These are phyloP conservation scores for Ammodytes marinus DNA, from an alignment of 2,113 vertebrate genomes.

Conservation along the genomic window DNA sequence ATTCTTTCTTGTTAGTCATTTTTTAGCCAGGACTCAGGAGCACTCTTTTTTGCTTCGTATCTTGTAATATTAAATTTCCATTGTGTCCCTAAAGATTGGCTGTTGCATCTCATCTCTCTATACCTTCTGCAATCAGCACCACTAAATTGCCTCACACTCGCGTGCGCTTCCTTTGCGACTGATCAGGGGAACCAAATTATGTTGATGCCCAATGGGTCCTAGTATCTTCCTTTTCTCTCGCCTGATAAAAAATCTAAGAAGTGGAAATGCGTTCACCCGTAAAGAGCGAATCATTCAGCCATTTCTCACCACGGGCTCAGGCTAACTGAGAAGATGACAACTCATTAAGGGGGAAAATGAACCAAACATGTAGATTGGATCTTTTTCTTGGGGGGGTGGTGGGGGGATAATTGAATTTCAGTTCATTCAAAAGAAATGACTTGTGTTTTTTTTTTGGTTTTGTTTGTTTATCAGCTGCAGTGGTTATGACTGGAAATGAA, in stretches of 20 bases:
- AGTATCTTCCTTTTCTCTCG: conserved; percentile 22
- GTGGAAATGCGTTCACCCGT: conserved; percentile 35
- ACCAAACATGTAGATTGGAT: conserved; percentile 70
- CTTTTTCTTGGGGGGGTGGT: conserved; percentile 37
- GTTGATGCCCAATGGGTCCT: conserved; percentile 28
- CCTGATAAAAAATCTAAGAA: conserved; percentile 62
- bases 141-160: conserved; percentile 45
- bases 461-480: conserved; percentile 38
- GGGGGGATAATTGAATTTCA: conserved; percentile 73
- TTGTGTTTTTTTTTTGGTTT: conserved; percentile 40
- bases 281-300: conserved; percentile 48
- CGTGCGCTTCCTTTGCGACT: conserved; percentile 5
- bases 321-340: conserved; percentile 67
- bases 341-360: conserved; percentile 72
- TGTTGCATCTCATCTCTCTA: conserved; percentile 16
- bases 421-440: conserved; percentile 61
- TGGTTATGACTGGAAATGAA: conserved; percentile 61
- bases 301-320: conserved; percentile 42
- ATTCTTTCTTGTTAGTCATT: conserved; percentile 33
- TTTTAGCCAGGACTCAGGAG: conserved; percentile 17
- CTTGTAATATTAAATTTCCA: conserved; percentile 44
- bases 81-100: conserved; percentile 40
- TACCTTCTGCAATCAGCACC: conserved; percentile 35
- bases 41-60: conserved; percentile 24
- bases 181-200: conserved; percentile 48